These are phyloP conservation scores for Gambusia affinis DNA, from an alignment of 2,113 vertebrate genomes.

Conservation along the genomic window DNA sequence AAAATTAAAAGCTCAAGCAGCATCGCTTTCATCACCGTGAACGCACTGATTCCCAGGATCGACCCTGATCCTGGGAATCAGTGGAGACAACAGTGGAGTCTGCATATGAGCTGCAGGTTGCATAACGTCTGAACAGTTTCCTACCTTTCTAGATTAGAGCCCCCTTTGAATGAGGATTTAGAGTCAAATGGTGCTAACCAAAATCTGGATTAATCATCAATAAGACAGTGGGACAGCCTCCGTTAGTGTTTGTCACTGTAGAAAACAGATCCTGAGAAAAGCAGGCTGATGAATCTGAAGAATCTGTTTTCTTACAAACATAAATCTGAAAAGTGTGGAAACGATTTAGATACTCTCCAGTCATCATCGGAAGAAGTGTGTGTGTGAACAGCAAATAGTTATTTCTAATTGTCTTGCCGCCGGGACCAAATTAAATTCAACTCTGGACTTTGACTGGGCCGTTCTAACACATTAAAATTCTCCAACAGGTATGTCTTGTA, in stretches of 20 bases:
- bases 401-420: too few species aligned
- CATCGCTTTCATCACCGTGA: background rate
- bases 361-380: too few species aligned
- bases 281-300: too few species aligned
- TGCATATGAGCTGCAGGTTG: background rate
- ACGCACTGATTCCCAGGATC: background rate
- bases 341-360: too few species aligned
- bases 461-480: too few species aligned
- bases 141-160: background rate
- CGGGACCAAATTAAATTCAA: too few species aligned
- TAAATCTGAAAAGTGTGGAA: too few species aligned
- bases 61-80: background rate
- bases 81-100: background rate
- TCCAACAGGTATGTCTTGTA: too few species aligned
- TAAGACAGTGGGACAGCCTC: too few species aligned
- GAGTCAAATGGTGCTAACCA: background rate
- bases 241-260: background rate
- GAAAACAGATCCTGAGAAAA: background rate
- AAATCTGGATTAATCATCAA: background rate
- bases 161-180: background rate
- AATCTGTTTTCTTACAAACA: too few species aligned
- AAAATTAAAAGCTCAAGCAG: background rate
- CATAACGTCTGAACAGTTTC: slow-evolving; percentile 1
- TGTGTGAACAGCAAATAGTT: too few species aligned
- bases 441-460: too few species aligned